Evolutionary conservation across 2,888 invertebrate species (phyloP), one percentile per base, ranked within the genome.

Genomic region (Alloscopus bannaensis): DNA sequence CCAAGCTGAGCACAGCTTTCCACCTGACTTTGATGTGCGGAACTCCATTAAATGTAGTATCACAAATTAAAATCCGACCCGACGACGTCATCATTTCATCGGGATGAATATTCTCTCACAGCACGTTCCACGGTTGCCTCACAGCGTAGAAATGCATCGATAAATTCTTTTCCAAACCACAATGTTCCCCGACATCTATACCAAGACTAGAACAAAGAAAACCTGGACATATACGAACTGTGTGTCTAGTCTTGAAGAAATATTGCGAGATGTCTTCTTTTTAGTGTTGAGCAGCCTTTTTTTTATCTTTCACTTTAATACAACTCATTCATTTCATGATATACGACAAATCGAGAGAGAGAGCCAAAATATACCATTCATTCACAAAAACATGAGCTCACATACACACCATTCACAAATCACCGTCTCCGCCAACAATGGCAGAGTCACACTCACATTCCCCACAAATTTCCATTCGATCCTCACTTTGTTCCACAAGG

Each of bases 1-100:
- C 57, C 45, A 60, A 62, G 36, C 47, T 57, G n/a, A 45, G 20
- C 28, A 22, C 31, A 29, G 52, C 16, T 77, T 81, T 81, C 81
- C 81, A 81, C 68, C 81, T 71, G 22, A 81, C 81, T 68, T 57
- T 72, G 20, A 62, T 62, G 18, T 65, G 76, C 36, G 81, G 71
- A 71, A 66, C 68, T n/a, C 18, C 76, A 71, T 77, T 42, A n/a
- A n/a, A n/a, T n/a, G n/a, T n/a, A 24, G 50, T 71, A 73, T 77
- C 77, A 77, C 77, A 77, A 70, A 45, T 42, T 31, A 52, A 31
- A 29, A 59, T 59, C 45, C 36, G 59, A n/a, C 16, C 45, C 59
- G 42, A 24, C 31, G 75, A 18, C 66, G 29, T 75, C 75, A 75
- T 75, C 59, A 50, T 75, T 45, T 66, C 66, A 75, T 31, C 36